phyloP scores from a whole-genome alignment of 2,113 vertebrate species.

The Myiopsitta monachus region DNA sequence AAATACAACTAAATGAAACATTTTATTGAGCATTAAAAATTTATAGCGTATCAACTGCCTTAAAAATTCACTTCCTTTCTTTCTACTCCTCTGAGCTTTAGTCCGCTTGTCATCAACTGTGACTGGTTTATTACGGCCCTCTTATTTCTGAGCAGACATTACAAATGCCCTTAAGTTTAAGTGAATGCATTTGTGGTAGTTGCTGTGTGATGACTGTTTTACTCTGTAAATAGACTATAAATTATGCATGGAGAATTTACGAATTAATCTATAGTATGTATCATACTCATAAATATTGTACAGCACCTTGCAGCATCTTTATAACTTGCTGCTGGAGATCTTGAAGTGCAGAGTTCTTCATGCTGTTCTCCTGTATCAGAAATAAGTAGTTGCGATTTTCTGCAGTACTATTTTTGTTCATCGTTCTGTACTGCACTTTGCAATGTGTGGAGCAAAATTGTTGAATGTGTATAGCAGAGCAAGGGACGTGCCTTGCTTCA shows the following conservation, averaged over 20 bases:
- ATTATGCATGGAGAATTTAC: slow-evolving; percentile 64
- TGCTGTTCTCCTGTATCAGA: background rate
- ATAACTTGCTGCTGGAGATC: background rate
- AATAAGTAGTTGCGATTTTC: slow-evolving; percentile 27
- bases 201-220: slow-evolving; percentile 32
- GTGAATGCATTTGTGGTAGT: slow-evolving; percentile 3
- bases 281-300: slow-evolving; percentile 62
- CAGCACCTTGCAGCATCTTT: background rate
- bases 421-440: background rate
- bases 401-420: background rate
- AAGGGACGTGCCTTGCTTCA: background rate
- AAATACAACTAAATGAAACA: slow-evolving; percentile 33
- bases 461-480: background rate
- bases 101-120: background rate
- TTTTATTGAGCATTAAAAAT: slow-evolving; percentile 48
- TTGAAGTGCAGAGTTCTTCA: background rate
- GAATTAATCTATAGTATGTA: slow-evolving; percentile 59
- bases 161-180: slow-evolving; percentile 17
- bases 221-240: slow-evolving; percentile 55
- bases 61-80: slow-evolving; percentile 25
- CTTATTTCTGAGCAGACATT: background rate
- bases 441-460: background rate
- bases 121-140: background rate
- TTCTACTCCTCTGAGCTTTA: background rate
- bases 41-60: background rate